These are phyloP conservation scores for Spicauda simplicius DNA, from an alignment of 2,888 invertebrate species.

Conservation along the genomic window DNA sequence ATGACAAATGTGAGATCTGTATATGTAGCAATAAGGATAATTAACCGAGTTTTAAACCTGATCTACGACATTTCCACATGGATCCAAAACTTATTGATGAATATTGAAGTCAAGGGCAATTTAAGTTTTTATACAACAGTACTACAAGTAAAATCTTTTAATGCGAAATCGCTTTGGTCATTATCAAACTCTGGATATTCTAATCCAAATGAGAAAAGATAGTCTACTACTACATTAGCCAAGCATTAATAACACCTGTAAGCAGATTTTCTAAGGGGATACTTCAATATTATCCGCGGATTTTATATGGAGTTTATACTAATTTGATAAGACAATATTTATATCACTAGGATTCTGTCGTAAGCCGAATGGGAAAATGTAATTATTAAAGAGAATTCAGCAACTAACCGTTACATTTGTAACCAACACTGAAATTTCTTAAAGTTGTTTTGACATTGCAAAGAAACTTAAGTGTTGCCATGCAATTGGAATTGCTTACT, in stretches of 20 bases:
- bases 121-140: neutral
- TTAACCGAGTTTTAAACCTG: slow-evolving; percentile 1
- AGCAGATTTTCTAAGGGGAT: no score
- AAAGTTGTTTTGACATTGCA: neutral
- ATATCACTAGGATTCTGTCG: no score
- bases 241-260: no score
- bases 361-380: no score
- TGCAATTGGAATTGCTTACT: slow-evolving; percentile 21
- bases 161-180: neutral
- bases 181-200: neutral
- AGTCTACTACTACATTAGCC: no score
- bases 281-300: no score
- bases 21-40: neutral
- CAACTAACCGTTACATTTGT: no score
- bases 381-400: no score
- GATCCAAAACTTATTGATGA: neutral
- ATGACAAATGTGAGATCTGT: neutral
- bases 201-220: no score
- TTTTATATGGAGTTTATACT: no score
- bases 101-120: neutral
- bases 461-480: slow-evolving; percentile 14
- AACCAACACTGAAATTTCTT: no score
- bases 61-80: neutral
- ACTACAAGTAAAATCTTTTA: neutral
- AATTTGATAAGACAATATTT: no score